Evolutionary conservation across 1,140 invertebrate species (phyloP).

Genomic region (Colletes latitarsis): DNA sequence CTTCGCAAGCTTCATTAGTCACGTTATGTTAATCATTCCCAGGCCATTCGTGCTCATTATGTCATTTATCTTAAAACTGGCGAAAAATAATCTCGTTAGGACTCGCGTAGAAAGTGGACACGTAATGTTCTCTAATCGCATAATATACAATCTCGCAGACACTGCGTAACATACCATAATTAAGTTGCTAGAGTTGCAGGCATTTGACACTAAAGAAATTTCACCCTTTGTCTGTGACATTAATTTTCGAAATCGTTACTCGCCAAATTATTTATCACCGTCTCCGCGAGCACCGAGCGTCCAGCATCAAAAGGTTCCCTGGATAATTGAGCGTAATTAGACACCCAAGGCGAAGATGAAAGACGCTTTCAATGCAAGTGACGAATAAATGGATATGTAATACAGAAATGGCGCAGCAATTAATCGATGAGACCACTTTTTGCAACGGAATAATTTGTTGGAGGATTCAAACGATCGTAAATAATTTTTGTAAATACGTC

Average conservation of each 20-base stretch:
- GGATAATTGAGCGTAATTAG: conserved; percentile 18
- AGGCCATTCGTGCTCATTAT: not conserved
- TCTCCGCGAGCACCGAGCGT: not conserved
- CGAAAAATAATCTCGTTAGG: not conserved
- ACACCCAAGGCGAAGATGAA: not conserved
- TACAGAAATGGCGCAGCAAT: conserved; percentile 5
- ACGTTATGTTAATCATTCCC: not conserved
- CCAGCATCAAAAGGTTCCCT: too few relatives aligned
- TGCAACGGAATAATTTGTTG: not conserved
- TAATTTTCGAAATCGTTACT: too few relatives aligned
- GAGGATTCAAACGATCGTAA: not conserved
- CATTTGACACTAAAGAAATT: not conserved
- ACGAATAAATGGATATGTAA: not conserved
- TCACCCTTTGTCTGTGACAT: not conserved
- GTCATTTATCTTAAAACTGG: not conserved
- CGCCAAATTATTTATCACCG: conserved; percentile 1
- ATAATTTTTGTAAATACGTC: not conserved
- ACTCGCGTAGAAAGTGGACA: conserved; percentile 20
- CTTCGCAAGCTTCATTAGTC: not conserved
- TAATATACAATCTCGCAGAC: not conserved
- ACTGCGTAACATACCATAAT: conserved; percentile 1
- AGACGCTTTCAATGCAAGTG: not conserved
- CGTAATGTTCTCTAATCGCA: conserved; percentile 8
- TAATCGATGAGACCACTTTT: not conserved
- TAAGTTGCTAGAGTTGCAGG: not conserved